A percentile compares a stretch with the other conserved stretches of the same genome.
Evolutionary conservation across 2,888 invertebrate species (phyloP).

Genomic region (Morpho achilles): DNA sequence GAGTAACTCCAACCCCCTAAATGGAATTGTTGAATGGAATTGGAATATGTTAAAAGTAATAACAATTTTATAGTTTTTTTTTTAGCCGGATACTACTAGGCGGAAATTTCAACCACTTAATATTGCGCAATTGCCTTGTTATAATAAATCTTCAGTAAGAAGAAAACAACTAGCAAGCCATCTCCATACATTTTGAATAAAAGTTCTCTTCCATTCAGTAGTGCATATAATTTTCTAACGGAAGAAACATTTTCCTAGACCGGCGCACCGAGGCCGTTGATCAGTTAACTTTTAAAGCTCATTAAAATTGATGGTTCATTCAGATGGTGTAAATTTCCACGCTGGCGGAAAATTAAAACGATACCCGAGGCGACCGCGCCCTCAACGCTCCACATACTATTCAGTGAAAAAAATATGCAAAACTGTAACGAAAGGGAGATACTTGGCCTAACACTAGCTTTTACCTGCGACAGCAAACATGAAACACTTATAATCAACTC

Average conservation of each 20-base stretch:
- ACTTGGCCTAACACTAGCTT: conserved; percentile 41
- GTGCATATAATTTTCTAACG: conserved; percentile 30
- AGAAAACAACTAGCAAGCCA: no score
- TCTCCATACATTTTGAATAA: not conserved
- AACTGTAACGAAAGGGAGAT: conserved; percentile 52
- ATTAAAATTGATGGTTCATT: conserved; percentile 78
- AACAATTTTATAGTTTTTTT: no score
- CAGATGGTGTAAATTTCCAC: conserved; percentile 66
- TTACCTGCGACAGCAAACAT: not conserved
- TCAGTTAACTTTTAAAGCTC: conserved; percentile 76
- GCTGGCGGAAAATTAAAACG: conserved; percentile 77
- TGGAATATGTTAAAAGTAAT: no score
- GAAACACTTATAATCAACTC: no score
- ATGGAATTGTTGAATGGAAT: no score
- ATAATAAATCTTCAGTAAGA: no score
- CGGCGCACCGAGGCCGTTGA: conserved; percentile 43
- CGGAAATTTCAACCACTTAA: no score
- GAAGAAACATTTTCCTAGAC: conserved; percentile 28
- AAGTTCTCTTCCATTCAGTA: conserved; percentile 11
- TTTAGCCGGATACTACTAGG: no score
- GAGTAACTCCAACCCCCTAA: no score
- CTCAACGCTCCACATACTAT: conserved; percentile 34
- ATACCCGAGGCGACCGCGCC: conserved; percentile 59
- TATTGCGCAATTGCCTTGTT: no score
- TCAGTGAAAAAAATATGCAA: conserved; percentile 52